phyloP scores from a whole-genome alignment of 2,113 vertebrate species.

The Columba livia region DNA sequence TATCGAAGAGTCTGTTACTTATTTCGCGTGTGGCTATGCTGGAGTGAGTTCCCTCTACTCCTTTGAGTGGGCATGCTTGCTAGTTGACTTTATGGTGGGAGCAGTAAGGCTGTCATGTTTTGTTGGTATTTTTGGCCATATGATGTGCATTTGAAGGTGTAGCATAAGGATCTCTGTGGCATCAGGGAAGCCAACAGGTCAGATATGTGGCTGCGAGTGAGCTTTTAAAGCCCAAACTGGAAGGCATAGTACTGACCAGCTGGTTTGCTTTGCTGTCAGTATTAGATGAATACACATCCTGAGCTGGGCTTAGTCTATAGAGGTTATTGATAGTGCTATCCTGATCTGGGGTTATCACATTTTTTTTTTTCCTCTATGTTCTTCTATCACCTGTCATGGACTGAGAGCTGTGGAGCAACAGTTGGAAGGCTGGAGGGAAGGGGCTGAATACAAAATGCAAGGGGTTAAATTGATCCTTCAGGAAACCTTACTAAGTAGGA shows the following conservation, averaged over 20 bases:
- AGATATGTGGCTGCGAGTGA: background rate
- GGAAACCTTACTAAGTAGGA: background rate
- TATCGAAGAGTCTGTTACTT: background rate
- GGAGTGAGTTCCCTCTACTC: background rate
- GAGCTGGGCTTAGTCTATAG: background rate
- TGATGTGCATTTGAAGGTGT: background rate
- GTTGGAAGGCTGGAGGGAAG: background rate
- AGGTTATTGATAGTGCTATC: background rate
- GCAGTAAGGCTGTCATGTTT: background rate
- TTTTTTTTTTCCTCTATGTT: rapidly evolving
- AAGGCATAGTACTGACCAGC: background rate
- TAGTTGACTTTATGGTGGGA: background rate
- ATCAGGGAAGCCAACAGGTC: background rate
- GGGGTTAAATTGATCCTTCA: background rate
- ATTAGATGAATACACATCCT: background rate
- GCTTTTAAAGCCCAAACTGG: background rate
- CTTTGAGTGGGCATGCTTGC: background rate
- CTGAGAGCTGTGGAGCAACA: background rate
- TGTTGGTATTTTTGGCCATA: background rate
- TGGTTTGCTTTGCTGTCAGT: background rate
- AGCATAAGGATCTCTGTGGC: background rate
- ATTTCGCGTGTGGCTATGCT: background rate
- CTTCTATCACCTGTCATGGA: background rate
- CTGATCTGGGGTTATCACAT: background rate
- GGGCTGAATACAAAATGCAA: background rate